Base-by-base conservation (phyloP, 1,140 invertebrate species). In the Schmidtea mediterranea region DNA sequence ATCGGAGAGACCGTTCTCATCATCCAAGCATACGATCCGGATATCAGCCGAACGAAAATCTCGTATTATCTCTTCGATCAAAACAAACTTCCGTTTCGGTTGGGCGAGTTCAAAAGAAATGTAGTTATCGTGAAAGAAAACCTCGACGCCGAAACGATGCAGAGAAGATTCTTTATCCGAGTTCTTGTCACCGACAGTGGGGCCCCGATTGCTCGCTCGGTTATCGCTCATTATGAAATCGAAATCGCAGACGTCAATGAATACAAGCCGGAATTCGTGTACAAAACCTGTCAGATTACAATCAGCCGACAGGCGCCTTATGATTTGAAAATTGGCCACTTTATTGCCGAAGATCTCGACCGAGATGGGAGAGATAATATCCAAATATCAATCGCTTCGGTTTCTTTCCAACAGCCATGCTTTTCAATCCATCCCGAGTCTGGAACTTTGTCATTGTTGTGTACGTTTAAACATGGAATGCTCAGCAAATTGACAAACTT, bases 271-370 rank as follows among this genome's bases (percentile, higher is more conserved):
- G 19, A 12, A 13, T 45, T 45, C 18, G 5, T 45, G 2, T 45
- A 45, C 22, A 8, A 15, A 21, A 22, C 8, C 22, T 45, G 43
- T 45, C 2, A 12, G 5, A 16, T 45, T 13, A 24, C 15, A 24
- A 13, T 45, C 8, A 21, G 43, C n/a, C 6, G 9, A 12, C 5
- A 45, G 2, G 43, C 15, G 2, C 21, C 19, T 2, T 19, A 45
- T 6, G 19, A 21, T 45, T 13, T 45, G 2, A 13, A 45, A 5
- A 16, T 45, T 5, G 43, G 43, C 9, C 12, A 13, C 3, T 45
- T 19, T 24, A 19, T 21, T 5, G 43, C 43, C 22, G 15, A 45
- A 45, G 43, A 45, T 45, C 15, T 45, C n/a, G 43, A 45, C 18
- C 43, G 43, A 19, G 43, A 45, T 21, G 8, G 43, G 12, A 2